Evolutionary conservation across 2,888 invertebrate species (phyloP), one percentile per base, ranked within the genome.

Genomic region (Neocrepidodera transversa): DNA sequence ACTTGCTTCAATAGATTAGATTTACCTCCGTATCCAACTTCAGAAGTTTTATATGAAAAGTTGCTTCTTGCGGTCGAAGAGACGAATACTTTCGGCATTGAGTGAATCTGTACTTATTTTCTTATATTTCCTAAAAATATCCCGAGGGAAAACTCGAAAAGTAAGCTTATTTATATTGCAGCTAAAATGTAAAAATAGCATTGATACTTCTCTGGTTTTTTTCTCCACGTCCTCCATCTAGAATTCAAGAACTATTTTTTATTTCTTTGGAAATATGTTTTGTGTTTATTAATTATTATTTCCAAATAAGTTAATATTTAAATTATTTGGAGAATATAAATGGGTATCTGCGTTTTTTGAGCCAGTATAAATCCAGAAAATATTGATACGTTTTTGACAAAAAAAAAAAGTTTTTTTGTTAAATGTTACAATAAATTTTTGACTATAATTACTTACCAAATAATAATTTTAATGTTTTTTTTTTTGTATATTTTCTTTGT

Each of bases 1-100:
- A 97, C 97, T 2, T 98, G 97, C 82, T 98, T 98, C 84, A 98
- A 98, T 83, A 86, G 97, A 16, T 84, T 98, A 72, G 97, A 98
- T 82, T 85, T 98, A 66, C 97, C 97, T 53, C 94, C 96, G 0
- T 98, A 98, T 84, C 93, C 95, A 52, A 92, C 94, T 2, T 93
- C 91, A 45, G 93, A 93, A 73, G 87, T 94, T 75, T 86, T 97
- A 55, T 89, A 94, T 77, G 95, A 97, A 79, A 97, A 97, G 78
- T 83, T 97, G 10, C 83, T 95, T 60, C 84, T 95, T 63, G 97
- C 97, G 42, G 95, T 97, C 30, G 96, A 96, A 78, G 97, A 97
- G 80, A 96, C 96, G 18, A 95, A 93, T 79, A 95, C 95, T 1
- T 97, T 96, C 80, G 95, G 96, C 74, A 97, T 97, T 74, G 96